phyloP scores from a whole-genome alignment of 2,797 vertebrate genomes.

The Sternotherus odoratus region DNA sequence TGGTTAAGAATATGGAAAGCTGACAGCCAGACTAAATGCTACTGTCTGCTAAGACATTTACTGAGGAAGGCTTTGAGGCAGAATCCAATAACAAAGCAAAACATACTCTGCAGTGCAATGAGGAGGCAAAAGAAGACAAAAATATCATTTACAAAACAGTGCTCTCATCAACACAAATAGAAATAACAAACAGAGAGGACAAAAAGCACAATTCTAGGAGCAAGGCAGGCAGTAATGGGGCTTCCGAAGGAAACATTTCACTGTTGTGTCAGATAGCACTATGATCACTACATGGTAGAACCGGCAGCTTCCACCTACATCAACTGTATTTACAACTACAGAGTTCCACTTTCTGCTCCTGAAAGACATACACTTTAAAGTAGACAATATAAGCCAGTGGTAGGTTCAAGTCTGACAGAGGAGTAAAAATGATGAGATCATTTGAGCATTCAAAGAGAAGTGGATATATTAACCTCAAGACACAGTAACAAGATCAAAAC shows the following conservation, averaged over 20 bases:
- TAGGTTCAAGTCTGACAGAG: background rate
- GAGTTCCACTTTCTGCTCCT: background rate
- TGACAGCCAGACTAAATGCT: background rate
- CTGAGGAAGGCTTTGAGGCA: too few relatives aligned
- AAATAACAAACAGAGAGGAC: background rate
- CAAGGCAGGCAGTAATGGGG: fast-evolving
- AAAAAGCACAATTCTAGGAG: background rate
- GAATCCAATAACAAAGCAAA: background rate
- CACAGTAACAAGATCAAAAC: fast-evolving
- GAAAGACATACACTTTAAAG: background rate
- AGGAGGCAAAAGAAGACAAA: background rate
- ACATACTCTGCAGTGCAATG: fast-evolving
- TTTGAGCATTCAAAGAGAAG: background rate
- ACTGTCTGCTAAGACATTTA: background rate
- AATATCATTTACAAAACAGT: background rate
- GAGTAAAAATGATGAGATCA: fast-evolving
- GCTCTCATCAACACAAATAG: fast-evolving
- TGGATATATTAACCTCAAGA: background rate
- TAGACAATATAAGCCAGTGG: background rate
- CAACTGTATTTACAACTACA: background rate
- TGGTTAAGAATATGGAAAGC: background rate
- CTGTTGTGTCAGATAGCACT: background rate
- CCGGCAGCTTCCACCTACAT: background rate
- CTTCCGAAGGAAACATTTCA: background rate
- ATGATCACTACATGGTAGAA: background rate